Evolutionary conservation across 2,113 vertebrate genomes (phyloP).

Genomic region (Chionomys nivalis): DNA sequence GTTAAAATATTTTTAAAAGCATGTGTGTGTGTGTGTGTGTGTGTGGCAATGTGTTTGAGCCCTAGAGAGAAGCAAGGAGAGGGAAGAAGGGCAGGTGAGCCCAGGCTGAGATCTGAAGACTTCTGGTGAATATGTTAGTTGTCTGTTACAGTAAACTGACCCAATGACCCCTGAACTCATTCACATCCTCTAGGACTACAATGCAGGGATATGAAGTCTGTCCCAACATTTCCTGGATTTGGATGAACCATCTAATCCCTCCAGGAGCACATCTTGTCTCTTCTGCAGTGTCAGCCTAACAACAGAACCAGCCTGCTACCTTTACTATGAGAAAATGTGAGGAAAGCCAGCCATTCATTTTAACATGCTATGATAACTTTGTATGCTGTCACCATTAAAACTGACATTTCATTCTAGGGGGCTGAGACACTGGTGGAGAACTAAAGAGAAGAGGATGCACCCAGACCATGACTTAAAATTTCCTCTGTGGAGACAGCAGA

Average conservation of each 20-base stretch:
- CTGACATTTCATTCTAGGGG: background rate
- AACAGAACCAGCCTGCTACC: background rate
- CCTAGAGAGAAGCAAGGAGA: background rate
- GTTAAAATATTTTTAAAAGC: background rate
- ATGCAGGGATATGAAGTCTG: background rate
- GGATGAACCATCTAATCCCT: background rate
- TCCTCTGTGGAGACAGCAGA: background rate
- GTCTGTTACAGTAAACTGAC: background rate
- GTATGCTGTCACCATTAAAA: background rate
- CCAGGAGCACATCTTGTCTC: background rate
- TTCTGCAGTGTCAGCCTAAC: background rate
- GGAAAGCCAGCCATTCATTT: background rate
- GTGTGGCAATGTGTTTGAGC: background rate
- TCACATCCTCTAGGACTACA: no score
- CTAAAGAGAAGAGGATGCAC: background rate
- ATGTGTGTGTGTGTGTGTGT: background rate
- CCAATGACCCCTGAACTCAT: background rate
- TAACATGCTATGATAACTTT: background rate
- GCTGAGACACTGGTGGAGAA: background rate
- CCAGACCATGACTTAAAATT: background rate
- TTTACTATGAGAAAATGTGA: background rate
- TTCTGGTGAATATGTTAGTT: background rate
- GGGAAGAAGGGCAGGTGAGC: no score
- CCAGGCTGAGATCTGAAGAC: fast-evolving
- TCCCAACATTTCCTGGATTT: background rate